Base-by-base conservation (phyloP, 2,888 invertebrate species). In the Ferrisia virgata region DNA sequence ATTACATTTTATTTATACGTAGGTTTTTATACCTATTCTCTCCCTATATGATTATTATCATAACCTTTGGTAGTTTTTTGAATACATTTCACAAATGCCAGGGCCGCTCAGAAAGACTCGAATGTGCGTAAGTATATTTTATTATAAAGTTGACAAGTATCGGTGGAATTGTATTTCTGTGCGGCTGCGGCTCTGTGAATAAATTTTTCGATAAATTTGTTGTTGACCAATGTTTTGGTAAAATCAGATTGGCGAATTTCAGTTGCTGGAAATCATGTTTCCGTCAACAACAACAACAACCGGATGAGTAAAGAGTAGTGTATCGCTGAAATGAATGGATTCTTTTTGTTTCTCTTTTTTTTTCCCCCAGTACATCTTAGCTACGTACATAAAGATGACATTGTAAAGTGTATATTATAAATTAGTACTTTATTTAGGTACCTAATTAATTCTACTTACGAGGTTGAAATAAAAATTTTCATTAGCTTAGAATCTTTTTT, bases 241-340 rank as follows among this genome's bases (percentile, higher is more conserved):
- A 33, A 2, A 2, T 72, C 15, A 72, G 15, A 18, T 4, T 33
- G 33, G 33, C 2, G 33, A 72, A 72, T 72, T 72, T 72, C 72
- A 72, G 72, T 72, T 72, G 72, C 72, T 72, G 72, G 72, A 72
- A 33, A 25, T n/a, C n/a, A 25, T 72, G 72, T 72, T 72, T 22
- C 28, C 33, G 72, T 33, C n/a, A 72, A 72, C 72, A 22, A 18
- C n/a, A 72, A 72, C 72, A 22, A 18, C 1, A 72, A 1, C 25
- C 72, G n/a, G 33, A 72, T 72, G 72, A 33, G 33, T 72, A 33
- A 31, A 31, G 58, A 64, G 28, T n/a, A n/a, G n/a, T n/a, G n/a
- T 64, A 64, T 28, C 11, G 58, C 13, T 64, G 47, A 85, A 33
- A 40, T 58, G 83, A 83, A 72, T 69, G 76, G 64, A 85, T 18